These are phyloP conservation scores for Sebastes wilsoni DNA, from an alignment of 2,797 vertebrate genomes.

Conservation along the genomic window DNA sequence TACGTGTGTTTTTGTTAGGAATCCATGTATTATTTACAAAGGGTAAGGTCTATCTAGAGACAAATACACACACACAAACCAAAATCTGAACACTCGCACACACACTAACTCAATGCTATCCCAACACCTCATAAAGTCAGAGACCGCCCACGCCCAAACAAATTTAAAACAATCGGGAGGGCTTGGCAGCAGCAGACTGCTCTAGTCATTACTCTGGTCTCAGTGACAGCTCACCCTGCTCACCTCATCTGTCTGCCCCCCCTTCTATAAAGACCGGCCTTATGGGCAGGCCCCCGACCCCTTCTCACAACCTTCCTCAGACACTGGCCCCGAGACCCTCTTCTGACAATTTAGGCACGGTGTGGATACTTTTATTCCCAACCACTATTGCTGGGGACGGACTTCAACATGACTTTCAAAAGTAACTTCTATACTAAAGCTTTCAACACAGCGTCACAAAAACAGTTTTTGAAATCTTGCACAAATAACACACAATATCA, in stretches of 20 bases:
- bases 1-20: conserved; percentile 15
- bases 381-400: neutral
- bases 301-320: conserved; percentile 35
- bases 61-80: neutral
- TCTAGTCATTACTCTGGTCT: conserved; percentile 69
- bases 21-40: too few species aligned
- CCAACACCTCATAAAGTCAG: conserved; percentile 80
- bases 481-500: neutral
- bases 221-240: conserved; percentile 75
- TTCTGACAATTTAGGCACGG: conserved; percentile 21
- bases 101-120: conserved; percentile 43
- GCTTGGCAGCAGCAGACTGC: conserved; percentile 69
- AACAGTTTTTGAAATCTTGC: neutral
- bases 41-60: neutral
- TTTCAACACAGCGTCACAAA: neutral
- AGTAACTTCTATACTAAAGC: neutral
- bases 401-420: neutral
- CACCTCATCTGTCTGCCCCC: conserved; percentile 77
- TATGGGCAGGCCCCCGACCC: conserved; percentile 41
- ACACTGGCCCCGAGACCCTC: conserved; percentile 28
- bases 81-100: neutral
- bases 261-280: conserved; percentile 68
- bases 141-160: conserved; percentile 72
- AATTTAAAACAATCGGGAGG: conserved; percentile 77
- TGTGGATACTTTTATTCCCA: conserved; percentile 9